These are phyloP conservation scores for Montipora capitata DNA, from an alignment of 92 coral and sea anemone genomes.

Conservation along the genomic window DNA sequence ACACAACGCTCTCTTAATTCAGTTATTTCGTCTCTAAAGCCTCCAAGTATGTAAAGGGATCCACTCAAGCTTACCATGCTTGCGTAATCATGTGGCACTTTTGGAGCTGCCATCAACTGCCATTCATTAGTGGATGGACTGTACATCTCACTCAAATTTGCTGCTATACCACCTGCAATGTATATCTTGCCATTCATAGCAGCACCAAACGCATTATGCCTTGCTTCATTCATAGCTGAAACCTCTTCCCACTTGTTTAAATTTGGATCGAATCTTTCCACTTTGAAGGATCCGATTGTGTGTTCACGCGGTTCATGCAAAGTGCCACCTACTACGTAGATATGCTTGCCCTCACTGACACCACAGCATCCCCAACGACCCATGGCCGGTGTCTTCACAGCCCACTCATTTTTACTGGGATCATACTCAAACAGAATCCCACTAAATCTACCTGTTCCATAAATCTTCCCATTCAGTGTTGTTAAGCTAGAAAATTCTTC, in stretches of 20 bases:
- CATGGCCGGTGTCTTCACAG: slow-evolving; percentile 15
- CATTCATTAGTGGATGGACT: slow-evolving; percentile 72
- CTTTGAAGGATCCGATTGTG: not conserved
- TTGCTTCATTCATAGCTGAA: slow-evolving; percentile 68
- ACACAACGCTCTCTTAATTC: not conserved
- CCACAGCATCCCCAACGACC: slow-evolving; percentile 73
- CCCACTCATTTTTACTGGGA: slow-evolving; percentile 67
- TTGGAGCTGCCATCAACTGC: slow-evolving; percentile 74
- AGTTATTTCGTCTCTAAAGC: not conserved
- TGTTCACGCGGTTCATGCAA: not conserved
- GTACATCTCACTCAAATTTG: slow-evolving; percentile 76
- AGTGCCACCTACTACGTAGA: slow-evolving; percentile 74
- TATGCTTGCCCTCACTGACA: slow-evolving; percentile 51
- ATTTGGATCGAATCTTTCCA: slow-evolving; percentile 70
- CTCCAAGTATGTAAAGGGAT: slow-evolving; percentile 78
- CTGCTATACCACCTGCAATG: slow-evolving; percentile 77
- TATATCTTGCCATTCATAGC: slow-evolving; percentile 70
- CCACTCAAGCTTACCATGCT: slow-evolving; percentile 75
- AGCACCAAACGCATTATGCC: slow-evolving; percentile 70
- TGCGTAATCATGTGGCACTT: slow-evolving; percentile 68
- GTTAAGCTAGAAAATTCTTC: slow-evolving; percentile 37
- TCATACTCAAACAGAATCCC: slow-evolving; percentile 48
- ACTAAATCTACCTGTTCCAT: slow-evolving; percentile 34
- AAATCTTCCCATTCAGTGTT: slow-evolving; percentile 49
- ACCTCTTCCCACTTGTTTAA: slow-evolving; percentile 51